These are phyloP conservation scores for Plecturocebus donacophilus DNA, from an alignment of 2,113 vertebrate genomes.

Conservation along the genomic window DNA sequence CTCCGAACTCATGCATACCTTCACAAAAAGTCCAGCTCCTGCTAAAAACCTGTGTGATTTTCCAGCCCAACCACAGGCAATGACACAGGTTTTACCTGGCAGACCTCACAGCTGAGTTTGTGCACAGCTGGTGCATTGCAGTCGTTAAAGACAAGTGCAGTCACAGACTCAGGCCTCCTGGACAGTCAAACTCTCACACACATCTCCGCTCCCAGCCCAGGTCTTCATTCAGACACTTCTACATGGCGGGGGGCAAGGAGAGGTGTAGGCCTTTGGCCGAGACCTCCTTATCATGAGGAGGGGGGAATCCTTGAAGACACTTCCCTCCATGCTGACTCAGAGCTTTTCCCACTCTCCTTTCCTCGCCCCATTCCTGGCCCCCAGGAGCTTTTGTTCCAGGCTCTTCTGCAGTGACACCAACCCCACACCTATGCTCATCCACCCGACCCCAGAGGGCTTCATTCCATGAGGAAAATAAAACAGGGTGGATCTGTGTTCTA, in stretches of 20 bases:
- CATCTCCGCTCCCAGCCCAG: not conserved
- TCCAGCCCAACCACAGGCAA: not conserved
- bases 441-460: fast-evolving
- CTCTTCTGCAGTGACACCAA: not conserved
- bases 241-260: not conserved
- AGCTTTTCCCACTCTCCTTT: not conserved
- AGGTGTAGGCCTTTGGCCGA: not conserved
- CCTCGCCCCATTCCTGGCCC: not conserved
- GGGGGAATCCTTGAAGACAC: not conserved
- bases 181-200: not conserved
- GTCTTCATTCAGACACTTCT: not conserved
- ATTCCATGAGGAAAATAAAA: not conserved
- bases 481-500: not conserved
- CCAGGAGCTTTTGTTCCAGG: not conserved
- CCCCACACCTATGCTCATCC: not conserved
- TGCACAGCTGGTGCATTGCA: not conserved
- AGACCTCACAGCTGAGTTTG: not conserved
- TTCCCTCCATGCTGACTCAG: not conserved
- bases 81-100: not conserved
- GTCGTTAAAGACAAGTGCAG: not conserved
- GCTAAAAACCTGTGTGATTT: not conserved
- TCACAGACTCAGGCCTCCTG: not conserved
- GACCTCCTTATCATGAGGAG: not conserved
- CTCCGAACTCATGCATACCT: not conserved
- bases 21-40: not conserved